phyloP scores from a whole-genome alignment of 2,113 vertebrate species.

The Dipodomys merriami region DNA sequence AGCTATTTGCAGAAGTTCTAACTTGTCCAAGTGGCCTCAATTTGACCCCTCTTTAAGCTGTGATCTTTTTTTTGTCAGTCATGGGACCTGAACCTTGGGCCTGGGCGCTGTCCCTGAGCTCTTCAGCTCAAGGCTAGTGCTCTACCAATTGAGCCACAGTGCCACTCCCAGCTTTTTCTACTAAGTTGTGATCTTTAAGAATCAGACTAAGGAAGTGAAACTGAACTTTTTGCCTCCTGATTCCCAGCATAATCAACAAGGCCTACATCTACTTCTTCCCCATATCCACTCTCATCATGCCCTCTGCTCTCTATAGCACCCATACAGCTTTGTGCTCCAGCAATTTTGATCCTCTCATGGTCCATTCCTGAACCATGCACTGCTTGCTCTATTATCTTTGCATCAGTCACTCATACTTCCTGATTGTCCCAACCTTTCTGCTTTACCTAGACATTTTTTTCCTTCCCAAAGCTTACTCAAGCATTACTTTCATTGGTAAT shows the following conservation, averaged over 20 bases:
- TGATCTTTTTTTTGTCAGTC: neutral
- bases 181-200: constrained; percentile 29
- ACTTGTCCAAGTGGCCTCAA: neutral
- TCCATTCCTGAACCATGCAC: neutral
- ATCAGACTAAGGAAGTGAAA: constrained; percentile 40
- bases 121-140: too few relatives aligned
- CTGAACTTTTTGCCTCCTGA: neutral
- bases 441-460: constrained; percentile 30
- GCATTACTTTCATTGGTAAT: constrained; percentile 9
- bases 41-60: neutral
- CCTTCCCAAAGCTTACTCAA: neutral
- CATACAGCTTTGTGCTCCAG: neutral
- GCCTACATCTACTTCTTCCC: neutral
- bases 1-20: constrained; percentile 22
- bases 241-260: neutral
- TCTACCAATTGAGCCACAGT: too few relatives aligned
- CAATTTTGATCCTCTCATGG: neutral
- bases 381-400: neutral
- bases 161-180: too few relatives aligned
- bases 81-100: too few relatives aligned
- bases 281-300: neutral
- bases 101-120: too few relatives aligned
- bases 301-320: neutral
- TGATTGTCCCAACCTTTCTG: neutral
- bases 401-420: neutral